Base-by-base conservation (phyloP, 2,888 invertebrate species). In the Lysandra coridon region DNA sequence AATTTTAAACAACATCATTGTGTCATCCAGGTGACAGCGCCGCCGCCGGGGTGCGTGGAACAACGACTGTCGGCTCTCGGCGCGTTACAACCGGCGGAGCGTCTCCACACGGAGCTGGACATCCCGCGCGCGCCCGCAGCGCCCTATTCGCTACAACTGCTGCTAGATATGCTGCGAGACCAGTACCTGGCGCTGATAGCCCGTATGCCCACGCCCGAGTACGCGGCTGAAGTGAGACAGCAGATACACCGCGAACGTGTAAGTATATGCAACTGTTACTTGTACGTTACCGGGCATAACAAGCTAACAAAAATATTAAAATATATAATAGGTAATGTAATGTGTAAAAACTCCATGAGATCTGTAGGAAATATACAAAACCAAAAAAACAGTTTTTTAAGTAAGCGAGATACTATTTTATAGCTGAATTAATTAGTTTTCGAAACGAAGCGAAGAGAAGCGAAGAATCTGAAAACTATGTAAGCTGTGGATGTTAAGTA, bases 31-130 rank as follows among this genome's bases (percentile, higher is more conserved):
- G 93, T 92, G 89, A 95, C 97, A 82, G 98, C 98, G 64, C 98
- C 98, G 53, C 98, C 98, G 76, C 98, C 98, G 12, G 98, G 98
- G 79, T 98, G 98, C 88, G 97, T 98, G 80, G 98, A 98, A 90
- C 98, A 98, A 89, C 98, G 98, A 84, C 93, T 98, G 80, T 98
- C 98, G 4, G 96, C 97, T 74, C 93, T 98, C 79, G 96, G 97
- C 73, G 95, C 96, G 79, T 95, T 96, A 87, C 96, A 96, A 87
- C 95, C 96, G 81, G 91, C 95, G 40, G 93, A 95, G 76, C 89
- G 91, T 33, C 95, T 97, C 81, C 98, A 98, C 89, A 96, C 97
- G 79, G 98, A 98, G 92, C 93, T 98, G 84, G 97, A 97, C 84
- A 97, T 98, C 90, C 98, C 98, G 78, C 95, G 96, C 81, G 96